Base-by-base conservation (phyloP, 1,140 invertebrate species). In the Parapsyche elsis region DNA sequence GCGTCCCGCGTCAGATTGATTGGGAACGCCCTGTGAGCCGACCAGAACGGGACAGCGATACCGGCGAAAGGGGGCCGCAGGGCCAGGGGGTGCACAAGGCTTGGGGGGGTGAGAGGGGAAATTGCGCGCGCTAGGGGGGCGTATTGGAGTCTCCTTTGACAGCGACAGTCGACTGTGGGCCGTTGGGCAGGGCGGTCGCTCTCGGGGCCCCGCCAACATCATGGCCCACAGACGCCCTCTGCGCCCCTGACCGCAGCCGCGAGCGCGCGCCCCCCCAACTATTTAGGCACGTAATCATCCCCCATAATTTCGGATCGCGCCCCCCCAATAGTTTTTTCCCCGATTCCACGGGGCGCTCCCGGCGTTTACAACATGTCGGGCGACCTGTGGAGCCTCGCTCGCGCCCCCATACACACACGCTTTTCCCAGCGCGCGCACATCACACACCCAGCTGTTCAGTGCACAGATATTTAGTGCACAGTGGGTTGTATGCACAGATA, bases 121-220 rank as follows among this genome's bases (percentile, higher is more conserved):
- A 12, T 5, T 19, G 12, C 59, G 9, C 59, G 9, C 59, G 64
- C 64, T 21, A 26, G 64, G 64, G 57, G 64, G 19, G 64, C 64
- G 23, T 24, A 61, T 24, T 16, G 59, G 59, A 24, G 64, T 9
- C 5, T 24, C 24, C 64, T 21, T 21, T 67, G 64, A 67, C 64
- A 26, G 14, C 16, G 16, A 9, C 74, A 76, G 75, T 77, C 24
- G 75, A 77, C 75, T 45, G 14, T 45, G 75, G 75, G 75, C 59
- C 75, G 75, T 57, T 57, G 75, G 16, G 75, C 24, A 77, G 75
- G 75, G 57, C 57, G 75, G 57, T 61, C 75, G 75, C 26, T 64
- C 46, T 46, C 73, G 71, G 71, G 19, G 71, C 53, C 21, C 73
- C 45, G 24, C 5, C 24, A 4, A 12, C 70, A 30, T 2, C 73